These are phyloP conservation scores for Helicoverpa armigera DNA, from an alignment of 1,140 invertebrate genomes.

Conservation along the genomic window DNA sequence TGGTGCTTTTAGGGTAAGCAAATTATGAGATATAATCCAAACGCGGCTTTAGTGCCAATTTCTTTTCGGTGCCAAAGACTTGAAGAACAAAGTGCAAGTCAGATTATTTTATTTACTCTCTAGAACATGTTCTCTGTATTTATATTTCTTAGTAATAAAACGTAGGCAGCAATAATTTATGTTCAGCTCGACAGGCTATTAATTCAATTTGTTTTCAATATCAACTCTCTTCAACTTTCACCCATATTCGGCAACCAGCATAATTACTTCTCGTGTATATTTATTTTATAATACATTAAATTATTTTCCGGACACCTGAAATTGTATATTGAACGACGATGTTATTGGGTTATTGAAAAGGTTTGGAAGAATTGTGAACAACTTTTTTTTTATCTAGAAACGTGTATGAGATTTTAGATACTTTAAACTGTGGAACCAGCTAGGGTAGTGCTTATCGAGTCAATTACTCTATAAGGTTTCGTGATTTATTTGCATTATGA, in stretches of 20 bases:
- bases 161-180: conserved; percentile 72
- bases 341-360: neutral
- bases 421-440: no score
- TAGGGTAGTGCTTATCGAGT: no score
- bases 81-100: conserved; percentile 1
- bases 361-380: no score
- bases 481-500: no score
- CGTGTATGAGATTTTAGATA: no score
- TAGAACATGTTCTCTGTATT: conserved; percentile 56
- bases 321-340: neutral
- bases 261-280: conserved; percentile 18
- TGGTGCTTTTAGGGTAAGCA: conserved; percentile 42
- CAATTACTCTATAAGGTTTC: no score
- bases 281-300: no score
- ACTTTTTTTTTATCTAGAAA: no score
- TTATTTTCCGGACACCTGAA: no score
- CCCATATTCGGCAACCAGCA: conserved; percentile 65
- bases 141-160: conserved; percentile 65
- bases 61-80: neutral
- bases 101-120: conserved; percentile 26
- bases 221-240: conserved; percentile 69
- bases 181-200: conserved; percentile 62
- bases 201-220: conserved; percentile 76
- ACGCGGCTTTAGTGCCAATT: neutral
- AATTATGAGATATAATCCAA: neutral